phyloP scores from a whole-genome alignment of 1,140 invertebrate genomes.

The Holcopasites calliopsidis region DNA sequence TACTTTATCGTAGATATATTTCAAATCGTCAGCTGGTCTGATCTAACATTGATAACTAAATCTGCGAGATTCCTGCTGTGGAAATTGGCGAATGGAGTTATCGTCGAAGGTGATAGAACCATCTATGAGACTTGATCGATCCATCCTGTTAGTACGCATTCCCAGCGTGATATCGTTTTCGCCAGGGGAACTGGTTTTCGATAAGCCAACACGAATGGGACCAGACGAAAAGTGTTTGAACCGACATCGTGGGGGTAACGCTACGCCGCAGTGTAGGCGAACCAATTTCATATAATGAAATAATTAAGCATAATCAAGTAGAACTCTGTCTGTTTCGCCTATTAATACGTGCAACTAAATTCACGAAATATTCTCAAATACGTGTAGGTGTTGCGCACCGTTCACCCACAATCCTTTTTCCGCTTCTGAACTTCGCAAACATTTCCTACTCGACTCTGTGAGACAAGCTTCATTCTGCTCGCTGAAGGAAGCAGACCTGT shows the following conservation, averaged over 20 bases:
- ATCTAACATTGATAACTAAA: constrained; percentile 9
- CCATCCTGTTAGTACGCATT: neutral
- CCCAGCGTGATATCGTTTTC: neutral
- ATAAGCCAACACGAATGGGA: constrained; percentile 68
- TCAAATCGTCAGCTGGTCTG: constrained; percentile 20
- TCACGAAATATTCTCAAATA: too few relatives aligned
- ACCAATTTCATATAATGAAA: neutral
- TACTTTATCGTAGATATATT: constrained; percentile 1
- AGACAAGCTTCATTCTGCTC: neutral
- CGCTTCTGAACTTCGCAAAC: neutral
- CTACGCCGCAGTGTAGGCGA: neutral
- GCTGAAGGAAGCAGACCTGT: too few relatives aligned
- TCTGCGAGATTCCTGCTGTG: neutral
- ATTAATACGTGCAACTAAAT: neutral
- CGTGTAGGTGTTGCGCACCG: neutral
- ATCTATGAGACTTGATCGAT: neutral
- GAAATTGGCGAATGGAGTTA: neutral
- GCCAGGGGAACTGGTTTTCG: neutral
- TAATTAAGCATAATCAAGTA: constrained; percentile 13
- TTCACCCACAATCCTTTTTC: constrained; percentile 1
- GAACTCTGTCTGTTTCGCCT: constrained; percentile 11
- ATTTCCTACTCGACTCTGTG: neutral
- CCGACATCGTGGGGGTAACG: constrained; percentile 47
- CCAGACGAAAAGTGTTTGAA: constrained; percentile 66
- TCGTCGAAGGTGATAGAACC: neutral